Evolutionary conservation across 2,797 vertebrate genomes (phyloP).

Genomic region (Xiphophorus birchmanni): DNA sequence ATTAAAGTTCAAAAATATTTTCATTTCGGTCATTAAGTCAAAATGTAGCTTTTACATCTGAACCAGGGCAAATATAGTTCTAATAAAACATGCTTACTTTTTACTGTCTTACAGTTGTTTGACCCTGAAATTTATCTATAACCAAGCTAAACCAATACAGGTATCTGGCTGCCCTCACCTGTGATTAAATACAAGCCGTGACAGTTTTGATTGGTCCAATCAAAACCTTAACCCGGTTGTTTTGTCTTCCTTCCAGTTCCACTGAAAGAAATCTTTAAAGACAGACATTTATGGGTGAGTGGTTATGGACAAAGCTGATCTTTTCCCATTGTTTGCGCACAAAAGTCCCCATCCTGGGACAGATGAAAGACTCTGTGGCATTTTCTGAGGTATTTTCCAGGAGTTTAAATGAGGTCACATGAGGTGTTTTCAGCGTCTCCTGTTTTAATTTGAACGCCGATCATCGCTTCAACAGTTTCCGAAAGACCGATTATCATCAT

Average conservation of each 20-base stretch:
- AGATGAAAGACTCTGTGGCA: not conserved
- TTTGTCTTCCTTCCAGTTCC: constrained; percentile 24
- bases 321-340: constrained; percentile 13
- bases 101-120: not conserved
- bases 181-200: constrained; percentile 11
- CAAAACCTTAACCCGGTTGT: constrained; percentile 10
- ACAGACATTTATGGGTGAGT: constrained; percentile 1
- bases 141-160: not conserved
- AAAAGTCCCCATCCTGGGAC: not conserved
- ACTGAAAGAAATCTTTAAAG: constrained; percentile 9
- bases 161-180: not conserved
- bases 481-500: not conserved
- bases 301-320: constrained; percentile 4
- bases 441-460: not conserved
- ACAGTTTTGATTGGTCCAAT: constrained; percentile 22
- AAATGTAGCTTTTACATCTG: not conserved
- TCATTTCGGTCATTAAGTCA: not conserved
- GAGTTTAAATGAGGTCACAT: constrained; percentile 7
- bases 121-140: not conserved
- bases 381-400: not conserved
- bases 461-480: not conserved
- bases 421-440: not conserved
- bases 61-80: not conserved
- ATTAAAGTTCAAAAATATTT: not conserved
- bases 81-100: not conserved